Evolutionary conservation across 2,888 invertebrate genomes (phyloP).

Genomic region (Osmoderma eremita): DNA sequence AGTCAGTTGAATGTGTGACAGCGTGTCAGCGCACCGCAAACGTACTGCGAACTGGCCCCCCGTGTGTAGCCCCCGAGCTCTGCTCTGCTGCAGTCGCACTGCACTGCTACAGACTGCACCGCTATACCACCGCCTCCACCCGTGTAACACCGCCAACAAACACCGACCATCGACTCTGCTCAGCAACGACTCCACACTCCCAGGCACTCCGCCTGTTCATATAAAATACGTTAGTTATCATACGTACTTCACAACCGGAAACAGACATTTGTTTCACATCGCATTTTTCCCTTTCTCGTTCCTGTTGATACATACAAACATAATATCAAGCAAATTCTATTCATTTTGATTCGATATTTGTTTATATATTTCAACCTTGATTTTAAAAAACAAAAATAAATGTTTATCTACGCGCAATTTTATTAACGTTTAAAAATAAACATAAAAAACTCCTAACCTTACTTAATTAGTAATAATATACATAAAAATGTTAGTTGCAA

Average conservation of each 20-base stretch:
- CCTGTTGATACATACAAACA: too few species aligned
- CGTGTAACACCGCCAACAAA: slow-evolving; percentile 47
- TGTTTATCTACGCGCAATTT: too few species aligned
- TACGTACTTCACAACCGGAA: slow-evolving; percentile 31
- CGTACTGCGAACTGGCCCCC: slow-evolving; percentile 48
- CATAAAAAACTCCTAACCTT: too few species aligned
- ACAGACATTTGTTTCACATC: slow-evolving; percentile 34
- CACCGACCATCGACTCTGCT: slow-evolving; percentile 46
- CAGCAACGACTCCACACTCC: slow-evolving; percentile 59
- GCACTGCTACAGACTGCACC: slow-evolving; percentile 46
- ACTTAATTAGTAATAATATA: too few species aligned
- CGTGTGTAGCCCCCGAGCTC: slow-evolving; percentile 40
- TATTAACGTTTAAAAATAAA: too few species aligned
- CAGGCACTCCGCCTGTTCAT: slow-evolving; percentile 53
- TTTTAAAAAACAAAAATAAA: too few species aligned
- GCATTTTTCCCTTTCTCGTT: too few species aligned
- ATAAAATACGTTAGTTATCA: slow-evolving; percentile 50
- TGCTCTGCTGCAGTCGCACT: slow-evolving; percentile 50
- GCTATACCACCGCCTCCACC: slow-evolving; percentile 48
- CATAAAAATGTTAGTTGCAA: slow-evolving; percentile 1
- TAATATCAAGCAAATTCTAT: too few species aligned
- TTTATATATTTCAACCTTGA: too few species aligned
- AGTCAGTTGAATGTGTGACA: slow-evolving; percentile 37
- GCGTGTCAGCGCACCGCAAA: slow-evolving; percentile 42
- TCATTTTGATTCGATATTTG: too few species aligned